phyloP scores from a whole-genome alignment of 2,888 invertebrate species.

The Microctonus aethiopoides region DNA sequence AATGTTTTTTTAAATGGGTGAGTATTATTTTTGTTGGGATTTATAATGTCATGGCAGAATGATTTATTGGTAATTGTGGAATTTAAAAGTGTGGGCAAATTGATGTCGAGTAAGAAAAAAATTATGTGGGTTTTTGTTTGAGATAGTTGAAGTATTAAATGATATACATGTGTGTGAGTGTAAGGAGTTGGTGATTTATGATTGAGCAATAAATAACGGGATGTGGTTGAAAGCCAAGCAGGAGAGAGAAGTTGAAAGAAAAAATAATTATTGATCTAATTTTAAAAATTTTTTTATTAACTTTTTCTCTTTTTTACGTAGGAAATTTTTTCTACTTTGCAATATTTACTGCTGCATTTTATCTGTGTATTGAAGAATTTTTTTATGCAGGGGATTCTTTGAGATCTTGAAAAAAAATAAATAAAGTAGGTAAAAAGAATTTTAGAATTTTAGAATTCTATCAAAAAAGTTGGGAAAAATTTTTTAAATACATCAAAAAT shows the following conservation, averaged over 20 bases:
- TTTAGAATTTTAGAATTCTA: neutral
- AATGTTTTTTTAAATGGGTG: too few species aligned
- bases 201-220: neutral
- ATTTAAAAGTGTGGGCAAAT: neutral
- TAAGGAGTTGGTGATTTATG: neutral
- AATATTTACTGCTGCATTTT: neutral
- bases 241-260: neutral
- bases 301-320: neutral
- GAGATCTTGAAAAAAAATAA: neutral
- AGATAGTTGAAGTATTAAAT: neutral
- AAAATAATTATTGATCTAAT: neutral
- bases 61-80: neutral
- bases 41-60: neutral
- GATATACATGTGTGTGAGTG: neutral
- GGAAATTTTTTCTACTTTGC: neutral
- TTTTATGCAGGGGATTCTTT: neutral
- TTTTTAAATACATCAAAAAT: neutral
- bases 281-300: neutral
- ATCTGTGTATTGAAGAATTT: neutral
- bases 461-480: constrained; percentile 4
- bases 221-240: neutral
- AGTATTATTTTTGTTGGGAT: neutral
- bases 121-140: neutral
- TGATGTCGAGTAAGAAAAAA: neutral
- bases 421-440: constrained; percentile 5